These are phyloP conservation scores for Polypterus bichir DNA, from an alignment of 2,113 vertebrate species.

Conservation along the genomic window DNA sequence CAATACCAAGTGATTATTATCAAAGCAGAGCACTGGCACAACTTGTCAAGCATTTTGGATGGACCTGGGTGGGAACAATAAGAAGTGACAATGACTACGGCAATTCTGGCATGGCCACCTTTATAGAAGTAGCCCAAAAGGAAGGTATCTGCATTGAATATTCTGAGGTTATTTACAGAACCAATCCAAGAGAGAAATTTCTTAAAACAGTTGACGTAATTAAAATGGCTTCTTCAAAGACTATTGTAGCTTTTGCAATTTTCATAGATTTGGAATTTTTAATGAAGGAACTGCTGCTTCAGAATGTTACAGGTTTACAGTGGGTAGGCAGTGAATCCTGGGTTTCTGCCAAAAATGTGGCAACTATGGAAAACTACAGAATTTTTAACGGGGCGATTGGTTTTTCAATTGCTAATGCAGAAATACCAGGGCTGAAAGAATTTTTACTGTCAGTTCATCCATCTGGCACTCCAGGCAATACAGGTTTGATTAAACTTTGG, in stretches of 20 bases:
- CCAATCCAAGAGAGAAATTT: conserved; percentile 31
- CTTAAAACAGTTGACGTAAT: conserved; percentile 38
- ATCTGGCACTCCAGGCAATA: conserved; percentile 29
- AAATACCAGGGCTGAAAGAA: conserved; percentile 39
- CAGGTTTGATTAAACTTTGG: conserved; percentile 49
- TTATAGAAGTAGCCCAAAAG: conserved; percentile 39
- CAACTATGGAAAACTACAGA: conserved; percentile 24
- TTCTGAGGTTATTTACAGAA: conserved; percentile 46
- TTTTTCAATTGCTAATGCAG: conserved; percentile 40
- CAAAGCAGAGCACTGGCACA: conserved; percentile 53
- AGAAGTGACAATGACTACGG: conserved; percentile 55
- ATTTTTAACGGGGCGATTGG: conserved; percentile 46
- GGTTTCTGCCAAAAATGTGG: conserved; percentile 42
- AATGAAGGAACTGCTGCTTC: conserved; percentile 42
- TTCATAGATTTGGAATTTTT: conserved; percentile 43
- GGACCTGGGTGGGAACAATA: conserved; percentile 55
- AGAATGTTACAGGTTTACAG: conserved; percentile 47
- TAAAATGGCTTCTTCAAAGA: conserved; percentile 32
- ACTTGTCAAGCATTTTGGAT: conserved; percentile 49
- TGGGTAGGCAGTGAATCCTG: conserved; percentile 59
- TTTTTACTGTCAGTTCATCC: conserved; percentile 44
- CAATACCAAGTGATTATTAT: conserved; percentile 54
- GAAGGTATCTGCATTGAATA: conserved; percentile 50
- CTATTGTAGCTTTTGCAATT: conserved; percentile 48
- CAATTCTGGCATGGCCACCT: conserved; percentile 50